A percentile compares a stretch with the other conserved stretches of the same genome.
Evolutionary conservation across 92 coral and sea anemone genomes (phyloP).

Genomic region (Virgularia gustaviana): DNA sequence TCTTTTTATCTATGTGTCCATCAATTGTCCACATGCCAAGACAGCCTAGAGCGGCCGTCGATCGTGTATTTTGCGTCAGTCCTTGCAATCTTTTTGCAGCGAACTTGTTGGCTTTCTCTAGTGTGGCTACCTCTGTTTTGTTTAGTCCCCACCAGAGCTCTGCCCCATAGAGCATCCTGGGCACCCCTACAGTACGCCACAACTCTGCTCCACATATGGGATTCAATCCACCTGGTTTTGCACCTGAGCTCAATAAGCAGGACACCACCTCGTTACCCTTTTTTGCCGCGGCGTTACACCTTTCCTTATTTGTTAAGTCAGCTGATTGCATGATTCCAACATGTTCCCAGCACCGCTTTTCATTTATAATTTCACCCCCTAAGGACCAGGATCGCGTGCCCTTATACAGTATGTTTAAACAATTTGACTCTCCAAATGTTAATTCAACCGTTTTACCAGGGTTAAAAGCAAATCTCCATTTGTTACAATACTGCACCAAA

Average conservation of each 20-base stretch:
- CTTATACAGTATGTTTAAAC: too few species aligned
- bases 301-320: background rate
- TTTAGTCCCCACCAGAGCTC: background rate
- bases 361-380: background rate
- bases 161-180: background rate
- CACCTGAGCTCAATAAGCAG: background rate
- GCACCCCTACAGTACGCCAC: background rate
- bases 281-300: background rate
- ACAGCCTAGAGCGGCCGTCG: background rate
- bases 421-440: background rate
- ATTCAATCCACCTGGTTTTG: background rate
- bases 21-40: background rate
- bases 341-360: background rate
- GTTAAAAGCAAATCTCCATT: slow-evolving; percentile 9
- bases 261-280: background rate
- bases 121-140: background rate
- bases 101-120: background rate
- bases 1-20: background rate
- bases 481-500: background rate
- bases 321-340: background rate
- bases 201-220: background rate
- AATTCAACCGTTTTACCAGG: background rate
- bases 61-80: background rate
- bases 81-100: background rate
- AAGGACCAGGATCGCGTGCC: background rate